Conservation (phyloP, 1,140 invertebrate genomes). For the Drosophila burlai region DNA sequence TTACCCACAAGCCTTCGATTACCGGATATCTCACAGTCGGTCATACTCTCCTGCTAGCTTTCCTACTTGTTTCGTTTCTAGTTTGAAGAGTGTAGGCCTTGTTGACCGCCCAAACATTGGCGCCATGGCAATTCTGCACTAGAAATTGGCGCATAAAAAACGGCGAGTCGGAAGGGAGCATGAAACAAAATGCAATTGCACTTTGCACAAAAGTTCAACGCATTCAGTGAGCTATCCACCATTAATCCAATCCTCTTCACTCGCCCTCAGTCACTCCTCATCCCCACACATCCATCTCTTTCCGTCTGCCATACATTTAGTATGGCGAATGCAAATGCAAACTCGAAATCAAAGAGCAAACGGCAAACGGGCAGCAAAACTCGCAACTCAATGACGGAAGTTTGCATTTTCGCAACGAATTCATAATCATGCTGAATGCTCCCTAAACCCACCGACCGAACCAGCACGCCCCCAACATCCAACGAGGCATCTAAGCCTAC, state of each 20-base stretch:
- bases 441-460: slow-evolving; percentile 6
- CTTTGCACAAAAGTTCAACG: slow-evolving; percentile 83
- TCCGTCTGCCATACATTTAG: slow-evolving; percentile 17
- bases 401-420: slow-evolving; percentile 81
- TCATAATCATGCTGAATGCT: slow-evolving; percentile 77
- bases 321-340: slow-evolving; percentile 52
- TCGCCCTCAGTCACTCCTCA: slow-evolving; percentile 7
- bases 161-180: slow-evolving; percentile 44
- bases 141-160: slow-evolving; percentile 72
- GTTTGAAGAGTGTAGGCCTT: slow-evolving; percentile 28
- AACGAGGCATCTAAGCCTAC: slow-evolving; percentile 20
- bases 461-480: neutral
- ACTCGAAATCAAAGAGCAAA: slow-evolving; percentile 76
- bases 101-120: slow-evolving; percentile 51
- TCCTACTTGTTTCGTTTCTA: slow-evolving; percentile 7
- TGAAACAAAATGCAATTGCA: slow-evolving; percentile 83
- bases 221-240: slow-evolving; percentile 66
- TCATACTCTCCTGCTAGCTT: neutral
- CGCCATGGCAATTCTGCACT: slow-evolving; percentile 42
- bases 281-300: slow-evolving; percentile 22
- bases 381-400: slow-evolving; percentile 82
- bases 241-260: slow-evolving; percentile 40
- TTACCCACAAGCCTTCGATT: neutral
- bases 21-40: neutral
- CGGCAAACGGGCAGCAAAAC: slow-evolving; percentile 62